These are phyloP conservation scores for Sinhomidia bicolor DNA, from an alignment of 2,888 invertebrate species.

Conservation along the genomic window DNA sequence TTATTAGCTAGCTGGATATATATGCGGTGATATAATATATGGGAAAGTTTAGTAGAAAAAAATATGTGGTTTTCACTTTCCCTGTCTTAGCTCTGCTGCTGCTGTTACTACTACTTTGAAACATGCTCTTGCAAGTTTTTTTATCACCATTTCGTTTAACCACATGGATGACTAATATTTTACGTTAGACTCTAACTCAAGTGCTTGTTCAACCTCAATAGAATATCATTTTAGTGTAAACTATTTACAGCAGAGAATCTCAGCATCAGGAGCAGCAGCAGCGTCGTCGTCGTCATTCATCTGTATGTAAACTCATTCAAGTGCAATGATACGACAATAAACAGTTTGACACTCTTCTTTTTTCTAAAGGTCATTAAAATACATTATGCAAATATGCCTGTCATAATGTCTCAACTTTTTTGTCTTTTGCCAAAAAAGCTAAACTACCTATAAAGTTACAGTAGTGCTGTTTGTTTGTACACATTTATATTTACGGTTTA, in stretches of 20 bases:
- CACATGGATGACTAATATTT: background rate
- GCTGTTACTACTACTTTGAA: too few species aligned
- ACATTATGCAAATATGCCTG: background rate
- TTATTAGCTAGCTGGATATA: too few species aligned
- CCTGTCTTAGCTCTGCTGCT: background rate
- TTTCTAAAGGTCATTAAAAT: conserved; percentile 35
- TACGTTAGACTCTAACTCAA: background rate
- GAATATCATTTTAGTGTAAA: too few species aligned
- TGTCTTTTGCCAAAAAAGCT: too few species aligned
- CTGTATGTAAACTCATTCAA: background rate
- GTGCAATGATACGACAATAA: conserved; percentile 7
- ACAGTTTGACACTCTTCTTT: conserved; percentile 37
- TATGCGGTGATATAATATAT: too few species aligned
- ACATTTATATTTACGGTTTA: too few species aligned
- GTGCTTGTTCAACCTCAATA: background rate
- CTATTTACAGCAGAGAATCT: too few species aligned
- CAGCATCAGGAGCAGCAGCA: too few species aligned
- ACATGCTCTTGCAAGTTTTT: too few species aligned
- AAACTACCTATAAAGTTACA: too few species aligned
- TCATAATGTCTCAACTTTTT: too few species aligned
- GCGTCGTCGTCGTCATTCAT: background rate
- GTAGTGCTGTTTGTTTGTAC: too few species aligned
- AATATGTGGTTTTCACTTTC: background rate
- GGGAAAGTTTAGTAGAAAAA: background rate
- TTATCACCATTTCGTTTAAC: conserved; percentile 23